These are phyloP conservation scores for Oreotragus oreotragus DNA, from an alignment of 2,113 vertebrate species.

Conservation along the genomic window DNA sequence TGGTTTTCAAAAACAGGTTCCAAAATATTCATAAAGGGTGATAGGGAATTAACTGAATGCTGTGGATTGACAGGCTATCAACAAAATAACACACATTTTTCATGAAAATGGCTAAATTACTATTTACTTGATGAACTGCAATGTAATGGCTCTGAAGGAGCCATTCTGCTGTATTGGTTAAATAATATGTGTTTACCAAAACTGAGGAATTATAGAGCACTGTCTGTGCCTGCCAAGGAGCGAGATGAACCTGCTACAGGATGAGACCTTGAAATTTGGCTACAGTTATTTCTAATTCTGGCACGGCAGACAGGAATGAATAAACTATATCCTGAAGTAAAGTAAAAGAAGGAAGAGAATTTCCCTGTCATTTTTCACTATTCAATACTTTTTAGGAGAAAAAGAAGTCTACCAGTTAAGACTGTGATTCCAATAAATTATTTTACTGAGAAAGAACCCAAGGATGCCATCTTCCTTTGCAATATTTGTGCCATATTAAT, in stretches of 20 bases:
- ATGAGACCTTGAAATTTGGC: conserved; percentile 50
- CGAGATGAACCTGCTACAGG: background rate
- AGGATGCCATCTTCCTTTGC: background rate
- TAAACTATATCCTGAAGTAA: conserved; percentile 38
- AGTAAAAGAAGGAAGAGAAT: background rate
- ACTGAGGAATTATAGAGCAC: conserved; percentile 74
- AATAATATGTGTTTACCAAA: conserved; percentile 77
- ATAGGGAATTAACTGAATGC: conserved; percentile 48
- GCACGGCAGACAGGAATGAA: background rate
- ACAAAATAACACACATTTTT: conserved; percentile 64
- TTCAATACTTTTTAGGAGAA: conserved; percentile 51
- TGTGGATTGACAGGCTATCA: conserved; percentile 41
- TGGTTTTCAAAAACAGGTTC: conserved; percentile 41
- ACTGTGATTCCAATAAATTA: conserved; percentile 39
- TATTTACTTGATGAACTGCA: conserved; percentile 73
- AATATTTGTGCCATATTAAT: background rate
- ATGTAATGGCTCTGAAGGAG: conserved; percentile 66
- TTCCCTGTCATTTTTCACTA: conserved; percentile 7
- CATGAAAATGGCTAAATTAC: conserved; percentile 69
- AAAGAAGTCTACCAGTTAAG: conserved; percentile 49
- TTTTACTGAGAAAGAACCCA: conserved; percentile 39
- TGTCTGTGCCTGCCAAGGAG: conserved; percentile 55
- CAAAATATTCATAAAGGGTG: conserved; percentile 26
- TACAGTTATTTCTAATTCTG: conserved; percentile 54
- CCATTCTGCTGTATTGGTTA: conserved; percentile 73